These are phyloP conservation scores for Ceratina australensis DNA, from an alignment of 1,140 invertebrate genomes.

Conservation along the genomic window DNA sequence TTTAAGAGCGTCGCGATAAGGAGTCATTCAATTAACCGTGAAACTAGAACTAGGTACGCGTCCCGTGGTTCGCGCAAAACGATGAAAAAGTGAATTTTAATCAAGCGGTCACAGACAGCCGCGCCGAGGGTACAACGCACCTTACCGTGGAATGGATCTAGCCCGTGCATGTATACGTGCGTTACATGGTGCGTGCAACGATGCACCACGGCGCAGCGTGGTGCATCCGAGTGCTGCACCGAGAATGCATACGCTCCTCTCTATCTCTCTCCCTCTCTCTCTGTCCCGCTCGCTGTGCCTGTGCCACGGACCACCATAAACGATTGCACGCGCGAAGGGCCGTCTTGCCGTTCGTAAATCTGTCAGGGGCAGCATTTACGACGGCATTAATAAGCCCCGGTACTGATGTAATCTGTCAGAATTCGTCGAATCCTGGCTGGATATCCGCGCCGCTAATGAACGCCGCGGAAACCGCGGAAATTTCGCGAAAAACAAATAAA, in stretches of 20 bases:
- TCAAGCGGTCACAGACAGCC: constrained; percentile 14
- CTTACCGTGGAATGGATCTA: constrained; percentile 25
- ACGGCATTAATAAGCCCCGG: constrained; percentile 38
- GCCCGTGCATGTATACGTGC: constrained; percentile 41
- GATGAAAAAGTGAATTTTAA: constrained; percentile 15
- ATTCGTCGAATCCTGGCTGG: constrained; percentile 38
- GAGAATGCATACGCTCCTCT: constrained; percentile 44
- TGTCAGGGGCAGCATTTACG: constrained; percentile 43
- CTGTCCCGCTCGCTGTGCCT: no score
- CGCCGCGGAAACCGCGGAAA: background rate
- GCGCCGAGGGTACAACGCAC: constrained; percentile 26
- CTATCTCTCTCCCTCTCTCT: no score
- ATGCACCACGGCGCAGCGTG: constrained; percentile 52
- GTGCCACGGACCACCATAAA: constrained; percentile 50
- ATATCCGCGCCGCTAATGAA: constrained; percentile 14
- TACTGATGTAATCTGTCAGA: constrained; percentile 48
- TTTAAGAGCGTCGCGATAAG: no score
- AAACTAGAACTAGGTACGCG: constrained; percentile 5
- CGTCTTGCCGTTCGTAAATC: constrained; percentile 51
- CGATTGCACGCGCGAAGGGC: constrained; percentile 56
- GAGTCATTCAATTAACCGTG: constrained; percentile 7
- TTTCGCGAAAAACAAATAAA: background rate
- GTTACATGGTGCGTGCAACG: constrained; percentile 44
- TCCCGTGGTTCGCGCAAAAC: background rate
- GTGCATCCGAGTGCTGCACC: constrained; percentile 52